Base-by-base conservation (phyloP, 2,888 invertebrate species). In the Hydriomena furcata region DNA sequence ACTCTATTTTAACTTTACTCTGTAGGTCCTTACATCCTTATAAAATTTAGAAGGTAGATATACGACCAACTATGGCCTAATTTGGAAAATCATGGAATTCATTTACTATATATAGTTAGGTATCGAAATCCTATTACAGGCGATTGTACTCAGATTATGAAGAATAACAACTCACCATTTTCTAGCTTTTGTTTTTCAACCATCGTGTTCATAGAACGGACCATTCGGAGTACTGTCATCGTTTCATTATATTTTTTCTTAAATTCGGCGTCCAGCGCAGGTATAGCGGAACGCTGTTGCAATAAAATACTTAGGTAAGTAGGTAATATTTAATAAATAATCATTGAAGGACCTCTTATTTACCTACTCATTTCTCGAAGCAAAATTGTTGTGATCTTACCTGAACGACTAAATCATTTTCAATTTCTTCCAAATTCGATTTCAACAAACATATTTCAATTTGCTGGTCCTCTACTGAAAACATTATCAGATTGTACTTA, bases 371-470 rank as follows among this genome's bases (percentile, higher is more conserved):
- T n/a, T n/a, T n/a, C n/a, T n/a, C n/a, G n/a, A n/a, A n/a, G n/a
- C n/a, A n/a, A n/a, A n/a, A n/a, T n/a, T n/a, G n/a, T n/a, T n/a
- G n/a, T n/a, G n/a, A n/a, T 13, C 42, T 23, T 70, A 86, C 88
- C 65, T 85, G 85, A 10, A 64, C 58, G 12, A 79, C 60, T 43
- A 87, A 66, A 32, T 76, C 73, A 58, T 81, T 75, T 70, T 73
- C 79, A 50, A 86, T 82, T 63, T 81, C 76, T 61, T 84, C 76
- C 38, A 88, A 79, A 71, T 78, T 78, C 0, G 68, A 76, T 62
- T 87, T 85, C 1, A 86, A 55, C 43, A 85, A 65, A 64, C 79
- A 86, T 66, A 86, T 86, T 71, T 79, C 71, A 40, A 84, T 63
- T 72, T 88, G 85, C 59, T 83, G 85, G 49, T 83, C 68, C 60